These are phyloP conservation scores for Mixornis gularis DNA, from an alignment of 2,113 vertebrate genomes.

Conservation along the genomic window DNA sequence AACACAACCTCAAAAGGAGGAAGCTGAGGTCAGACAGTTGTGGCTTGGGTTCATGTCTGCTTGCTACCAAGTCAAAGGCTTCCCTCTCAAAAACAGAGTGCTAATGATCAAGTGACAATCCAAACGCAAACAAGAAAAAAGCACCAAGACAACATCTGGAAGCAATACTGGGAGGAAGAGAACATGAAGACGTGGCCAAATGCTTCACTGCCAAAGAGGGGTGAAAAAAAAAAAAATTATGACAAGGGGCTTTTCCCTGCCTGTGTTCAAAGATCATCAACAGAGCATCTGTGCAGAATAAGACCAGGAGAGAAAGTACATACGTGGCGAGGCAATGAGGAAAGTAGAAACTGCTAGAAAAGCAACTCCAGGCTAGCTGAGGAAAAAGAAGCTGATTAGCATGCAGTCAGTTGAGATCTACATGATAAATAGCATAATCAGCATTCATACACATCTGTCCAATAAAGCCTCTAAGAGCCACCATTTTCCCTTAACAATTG, in stretches of 20 bases:
- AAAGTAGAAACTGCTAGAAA: constrained; percentile 9
- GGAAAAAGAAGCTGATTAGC: not conserved
- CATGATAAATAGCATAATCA: not conserved
- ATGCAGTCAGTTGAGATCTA: not conserved
- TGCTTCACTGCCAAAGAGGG: not conserved
- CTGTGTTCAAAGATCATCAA: not conserved
- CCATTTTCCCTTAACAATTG: not conserved
- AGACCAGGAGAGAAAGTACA: not conserved
- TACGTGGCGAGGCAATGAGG: not conserved
- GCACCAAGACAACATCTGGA: constrained; percentile 60
- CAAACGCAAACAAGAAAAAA: not conserved
- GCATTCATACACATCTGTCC: not conserved
- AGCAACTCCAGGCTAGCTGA: not conserved
- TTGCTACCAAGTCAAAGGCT: constrained; percentile 24
- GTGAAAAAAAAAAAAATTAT: not conserved
- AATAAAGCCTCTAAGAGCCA: not conserved
- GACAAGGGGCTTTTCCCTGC: constrained; percentile 38
- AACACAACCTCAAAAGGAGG: constrained; percentile 7
- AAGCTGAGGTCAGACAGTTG: constrained; percentile 34
- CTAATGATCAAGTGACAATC: not conserved
- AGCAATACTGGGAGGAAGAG: constrained; percentile 29
- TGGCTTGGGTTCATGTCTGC: not conserved
- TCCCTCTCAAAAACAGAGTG: constrained; percentile 10
- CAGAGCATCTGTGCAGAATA: not conserved
- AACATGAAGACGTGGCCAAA: constrained; percentile 44